These are phyloP conservation scores for Thunnus maccoyii DNA, from an alignment of 2,113 vertebrate species.

Conservation along the genomic window DNA sequence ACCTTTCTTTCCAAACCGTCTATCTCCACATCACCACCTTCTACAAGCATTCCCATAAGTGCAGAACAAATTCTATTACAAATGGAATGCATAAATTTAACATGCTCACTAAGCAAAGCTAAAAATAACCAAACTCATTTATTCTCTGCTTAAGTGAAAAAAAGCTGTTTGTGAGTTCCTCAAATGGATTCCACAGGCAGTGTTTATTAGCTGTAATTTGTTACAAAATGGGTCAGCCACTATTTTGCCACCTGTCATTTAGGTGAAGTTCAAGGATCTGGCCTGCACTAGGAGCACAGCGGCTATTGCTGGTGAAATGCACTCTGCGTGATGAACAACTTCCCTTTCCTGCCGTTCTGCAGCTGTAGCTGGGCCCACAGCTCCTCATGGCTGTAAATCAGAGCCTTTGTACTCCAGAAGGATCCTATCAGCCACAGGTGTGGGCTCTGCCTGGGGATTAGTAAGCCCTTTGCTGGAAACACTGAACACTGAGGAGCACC, in stretches of 20 bases:
- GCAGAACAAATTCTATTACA: conserved; percentile 11
- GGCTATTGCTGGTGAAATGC: conserved; percentile 92
- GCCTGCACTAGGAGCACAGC: conserved; percentile 73
- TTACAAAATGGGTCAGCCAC: conserved; percentile 74
- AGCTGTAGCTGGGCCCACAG: conserved; percentile 90
- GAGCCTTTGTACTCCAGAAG: conserved; percentile 95
- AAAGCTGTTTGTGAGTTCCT: conserved; percentile 43
- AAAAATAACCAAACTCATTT: not conserved
- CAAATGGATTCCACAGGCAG: conserved; percentile 40
- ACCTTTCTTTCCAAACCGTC: not conserved
- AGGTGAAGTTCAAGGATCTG: conserved; percentile 87
- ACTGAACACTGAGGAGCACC: conserved; percentile 65
- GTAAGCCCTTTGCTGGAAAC: conserved; percentile 90
- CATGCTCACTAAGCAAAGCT: not conserved
- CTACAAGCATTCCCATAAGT: not conserved
- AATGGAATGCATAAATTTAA: not conserved
- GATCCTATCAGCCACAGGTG: conserved; percentile 98
- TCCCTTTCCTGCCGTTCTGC: conserved; percentile 96
- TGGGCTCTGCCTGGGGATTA: conserved; percentile 88
- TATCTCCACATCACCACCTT: conserved; percentile 22
- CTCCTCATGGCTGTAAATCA: conserved; percentile 94
- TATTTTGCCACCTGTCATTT: conserved; percentile 89
- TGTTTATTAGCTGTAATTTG: conserved; percentile 32
- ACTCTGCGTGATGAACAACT: conserved; percentile 97
- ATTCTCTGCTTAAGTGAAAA: not conserved